These are phyloP conservation scores for Pogoniulus pusillus DNA, from an alignment of 2,797 vertebrate species.

Conservation along the genomic window DNA sequence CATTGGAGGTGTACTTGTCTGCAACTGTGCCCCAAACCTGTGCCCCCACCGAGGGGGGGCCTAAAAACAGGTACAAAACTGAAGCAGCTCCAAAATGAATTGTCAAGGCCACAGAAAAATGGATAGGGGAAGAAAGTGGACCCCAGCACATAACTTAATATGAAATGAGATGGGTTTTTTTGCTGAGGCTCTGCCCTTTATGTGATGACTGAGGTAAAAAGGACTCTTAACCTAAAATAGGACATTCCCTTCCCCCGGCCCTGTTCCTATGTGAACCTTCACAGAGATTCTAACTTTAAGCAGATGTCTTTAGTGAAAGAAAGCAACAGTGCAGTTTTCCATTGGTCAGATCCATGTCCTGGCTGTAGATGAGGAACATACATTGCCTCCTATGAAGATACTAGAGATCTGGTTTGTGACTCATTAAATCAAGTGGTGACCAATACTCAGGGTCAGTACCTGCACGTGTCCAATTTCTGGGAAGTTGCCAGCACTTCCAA, in stretches of 20 bases:
- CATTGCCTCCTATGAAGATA: background rate
- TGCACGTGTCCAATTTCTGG: background rate
- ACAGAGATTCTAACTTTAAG: background rate
- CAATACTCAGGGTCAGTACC: background rate
- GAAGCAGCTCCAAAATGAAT: background rate
- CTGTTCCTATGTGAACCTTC: background rate
- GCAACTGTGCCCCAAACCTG: background rate
- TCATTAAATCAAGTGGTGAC: background rate
- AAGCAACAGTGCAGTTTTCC: background rate
- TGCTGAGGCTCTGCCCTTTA: background rate
- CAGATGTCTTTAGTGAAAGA: background rate
- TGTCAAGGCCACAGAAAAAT: background rate
- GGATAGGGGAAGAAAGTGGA: background rate
- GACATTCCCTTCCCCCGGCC: background rate
- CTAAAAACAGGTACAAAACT: background rate
- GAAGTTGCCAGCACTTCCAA: background rate
- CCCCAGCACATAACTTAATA: background rate
- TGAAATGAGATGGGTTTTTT: background rate
- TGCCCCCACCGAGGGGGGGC: background rate
- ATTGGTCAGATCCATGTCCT: background rate
- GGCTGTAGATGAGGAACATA: background rate
- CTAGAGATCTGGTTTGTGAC: background rate
- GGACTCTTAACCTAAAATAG: background rate
- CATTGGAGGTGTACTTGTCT: background rate
- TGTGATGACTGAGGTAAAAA: background rate